These are phyloP conservation scores for Jacana jacana DNA, from an alignment of 2,113 vertebrate genomes.

Conservation along the genomic window DNA sequence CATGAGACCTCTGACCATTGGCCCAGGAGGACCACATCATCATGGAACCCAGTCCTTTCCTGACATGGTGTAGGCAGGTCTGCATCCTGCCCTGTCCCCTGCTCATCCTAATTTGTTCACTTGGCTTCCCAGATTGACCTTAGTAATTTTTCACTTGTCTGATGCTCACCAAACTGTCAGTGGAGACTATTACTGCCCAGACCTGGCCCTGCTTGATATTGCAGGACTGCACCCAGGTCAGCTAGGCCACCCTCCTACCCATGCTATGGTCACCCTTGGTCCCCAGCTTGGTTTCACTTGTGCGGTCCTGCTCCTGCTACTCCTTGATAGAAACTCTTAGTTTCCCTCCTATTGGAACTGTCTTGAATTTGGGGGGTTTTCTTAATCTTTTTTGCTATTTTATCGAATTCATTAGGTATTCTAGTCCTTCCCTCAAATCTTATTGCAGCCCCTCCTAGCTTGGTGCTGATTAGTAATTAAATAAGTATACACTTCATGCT, in stretches of 20 bases:
- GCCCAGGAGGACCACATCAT: fast-evolving
- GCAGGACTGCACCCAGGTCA: background rate
- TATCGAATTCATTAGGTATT: slow-evolving; percentile 24
- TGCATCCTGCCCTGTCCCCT: background rate
- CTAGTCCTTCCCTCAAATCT: slow-evolving; percentile 20
- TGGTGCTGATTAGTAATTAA: slow-evolving; percentile 69
- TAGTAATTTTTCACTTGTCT: background rate
- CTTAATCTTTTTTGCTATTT: background rate
- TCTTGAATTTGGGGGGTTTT: background rate
- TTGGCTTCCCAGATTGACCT: background rate
- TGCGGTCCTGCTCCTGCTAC: background rate
- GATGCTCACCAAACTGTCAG: background rate
- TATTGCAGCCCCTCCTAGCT: slow-evolving; percentile 6
- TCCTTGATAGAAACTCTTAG: background rate
- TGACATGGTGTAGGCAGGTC: background rate
- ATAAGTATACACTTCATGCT: slow-evolving; percentile 66
- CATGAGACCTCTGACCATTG: background rate
- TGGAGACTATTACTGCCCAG: background rate
- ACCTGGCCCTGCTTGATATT: background rate
- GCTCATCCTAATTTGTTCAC: background rate
- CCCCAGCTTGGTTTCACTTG: background rate
- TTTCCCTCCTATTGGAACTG: background rate
- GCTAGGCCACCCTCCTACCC: background rate
- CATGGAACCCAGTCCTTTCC: fast-evolving
- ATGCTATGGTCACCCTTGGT: fast-evolving